Conservation (phyloP, 2,888 invertebrate species). For the Xanthostigma xanthostigma region DNA sequence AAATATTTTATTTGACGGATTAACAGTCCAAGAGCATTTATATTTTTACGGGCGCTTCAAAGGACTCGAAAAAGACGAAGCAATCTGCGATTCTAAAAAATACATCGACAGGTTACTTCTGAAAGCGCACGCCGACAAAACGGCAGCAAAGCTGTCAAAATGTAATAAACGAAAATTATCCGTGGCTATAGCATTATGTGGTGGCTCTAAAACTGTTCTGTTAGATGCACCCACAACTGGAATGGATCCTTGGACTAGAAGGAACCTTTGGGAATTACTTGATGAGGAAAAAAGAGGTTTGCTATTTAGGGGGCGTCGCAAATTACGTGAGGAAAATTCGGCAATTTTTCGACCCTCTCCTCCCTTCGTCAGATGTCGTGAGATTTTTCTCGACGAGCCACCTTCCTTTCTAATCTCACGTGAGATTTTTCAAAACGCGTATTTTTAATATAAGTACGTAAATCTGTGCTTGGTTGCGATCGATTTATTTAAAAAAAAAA, state of each 20-base stretch:
- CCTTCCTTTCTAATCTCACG: no score
- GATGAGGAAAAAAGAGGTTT: constrained; percentile 41
- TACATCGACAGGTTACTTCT: constrained; percentile 44
- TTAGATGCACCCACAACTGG: constrained; percentile 59
- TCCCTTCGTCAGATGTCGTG: no score
- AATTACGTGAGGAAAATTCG: no score
- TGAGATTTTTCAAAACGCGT: no score
- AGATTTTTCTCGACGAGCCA: no score
- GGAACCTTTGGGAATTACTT: constrained; percentile 61
- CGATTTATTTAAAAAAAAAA: no score
- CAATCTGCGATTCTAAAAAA: constrained; percentile 34
- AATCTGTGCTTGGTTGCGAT: no score
- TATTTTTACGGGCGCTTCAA: constrained; percentile 68
- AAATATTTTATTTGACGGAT: constrained; percentile 65
- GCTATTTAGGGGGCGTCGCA: no score
- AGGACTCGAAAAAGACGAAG: constrained; percentile 29
- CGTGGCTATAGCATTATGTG: constrained; percentile 72
- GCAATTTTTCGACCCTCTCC: no score
- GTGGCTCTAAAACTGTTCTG: constrained; percentile 41
- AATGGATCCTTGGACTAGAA: constrained; percentile 60
- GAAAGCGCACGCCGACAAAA: constrained; percentile 40
- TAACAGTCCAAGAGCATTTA: constrained; percentile 73
- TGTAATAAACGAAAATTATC: constrained; percentile 85
- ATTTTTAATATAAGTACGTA: no score
- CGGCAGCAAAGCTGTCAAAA: constrained; percentile 61